phyloP scores from a whole-genome alignment of 1,140 invertebrate species.

The Cecropterus lyciades region DNA sequence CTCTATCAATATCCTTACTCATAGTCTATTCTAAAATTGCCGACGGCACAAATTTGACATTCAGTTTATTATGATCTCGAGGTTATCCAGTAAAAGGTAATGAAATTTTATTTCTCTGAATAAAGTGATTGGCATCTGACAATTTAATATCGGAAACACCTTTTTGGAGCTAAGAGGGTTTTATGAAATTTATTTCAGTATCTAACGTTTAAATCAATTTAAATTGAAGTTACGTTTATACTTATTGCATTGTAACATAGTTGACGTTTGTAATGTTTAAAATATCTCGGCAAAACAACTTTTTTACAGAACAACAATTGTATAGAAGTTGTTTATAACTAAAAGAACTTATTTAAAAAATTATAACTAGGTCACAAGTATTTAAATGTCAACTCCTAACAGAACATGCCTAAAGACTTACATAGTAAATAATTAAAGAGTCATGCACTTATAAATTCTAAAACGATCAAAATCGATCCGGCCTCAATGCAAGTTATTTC shows the following conservation, averaged over 20 bases:
- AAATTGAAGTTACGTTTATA: no score
- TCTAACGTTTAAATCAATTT: not conserved
- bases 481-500: conserved; percentile 72
- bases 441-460: conserved; percentile 50
- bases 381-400: not conserved
- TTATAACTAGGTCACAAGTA: not conserved
- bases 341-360: no score
- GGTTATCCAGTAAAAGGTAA: no score
- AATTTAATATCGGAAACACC: no score
- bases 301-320: no score
- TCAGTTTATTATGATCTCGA: no score
- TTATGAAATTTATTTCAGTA: not conserved
- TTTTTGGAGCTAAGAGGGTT: no score
- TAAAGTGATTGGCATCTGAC: not conserved
- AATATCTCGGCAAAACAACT: no score
- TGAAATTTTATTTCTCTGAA: no score
- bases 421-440: conserved; percentile 35
- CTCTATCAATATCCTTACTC: conserved; percentile 3
- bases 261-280: no score
- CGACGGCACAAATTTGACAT: not conserved
- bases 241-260: no score
- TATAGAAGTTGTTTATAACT: no score
- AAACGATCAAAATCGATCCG: conserved; percentile 68
- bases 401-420: not conserved
- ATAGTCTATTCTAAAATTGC: conserved; percentile 2